Conservation (phyloP, 2,113 vertebrate species). For the Gallinago media region DNA sequence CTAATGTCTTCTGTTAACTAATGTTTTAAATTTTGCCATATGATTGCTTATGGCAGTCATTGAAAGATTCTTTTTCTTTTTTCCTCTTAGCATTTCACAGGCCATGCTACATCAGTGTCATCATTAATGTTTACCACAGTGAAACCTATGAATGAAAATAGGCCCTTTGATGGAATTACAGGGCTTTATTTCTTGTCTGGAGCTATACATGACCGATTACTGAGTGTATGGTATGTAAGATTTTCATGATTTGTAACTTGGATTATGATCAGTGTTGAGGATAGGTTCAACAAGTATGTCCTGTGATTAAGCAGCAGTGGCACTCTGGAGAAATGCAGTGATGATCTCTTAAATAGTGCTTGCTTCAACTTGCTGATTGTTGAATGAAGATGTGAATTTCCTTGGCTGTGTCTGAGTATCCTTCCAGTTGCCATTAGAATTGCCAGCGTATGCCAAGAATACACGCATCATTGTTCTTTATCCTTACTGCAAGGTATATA, state of each 20-base stretch:
- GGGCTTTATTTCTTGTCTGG: slow-evolving; percentile 97
- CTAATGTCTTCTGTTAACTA: background rate
- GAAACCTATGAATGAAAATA: slow-evolving; percentile 84
- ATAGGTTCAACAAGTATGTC: background rate
- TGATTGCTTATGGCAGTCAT: background rate
- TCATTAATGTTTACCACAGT: slow-evolving; percentile 91
- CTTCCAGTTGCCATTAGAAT: background rate
- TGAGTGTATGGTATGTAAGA: slow-evolving; percentile 93
- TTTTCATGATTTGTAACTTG: background rate
- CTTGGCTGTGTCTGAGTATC: slow-evolving; percentile 58
- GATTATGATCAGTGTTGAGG: background rate
- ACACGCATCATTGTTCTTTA: background rate
- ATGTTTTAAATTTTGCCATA: background rate
- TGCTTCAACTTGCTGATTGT: slow-evolving; percentile 24
- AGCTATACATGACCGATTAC: slow-evolving; percentile 90
- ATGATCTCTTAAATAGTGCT: slow-evolving; percentile 30
- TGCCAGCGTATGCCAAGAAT: background rate
- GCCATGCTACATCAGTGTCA: slow-evolving; percentile 92
- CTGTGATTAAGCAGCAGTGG: background rate
- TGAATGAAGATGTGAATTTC: slow-evolving; percentile 45
- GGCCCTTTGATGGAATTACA: slow-evolving; percentile 83
- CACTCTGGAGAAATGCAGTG: slow-evolving; percentile 15
- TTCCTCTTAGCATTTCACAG: slow-evolving; percentile 90
- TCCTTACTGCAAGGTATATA: background rate
- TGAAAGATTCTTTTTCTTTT: slow-evolving; percentile 8